Evolutionary conservation across 2,888 invertebrate species (phyloP).

Genomic region (Dolomedes plantarius): DNA sequence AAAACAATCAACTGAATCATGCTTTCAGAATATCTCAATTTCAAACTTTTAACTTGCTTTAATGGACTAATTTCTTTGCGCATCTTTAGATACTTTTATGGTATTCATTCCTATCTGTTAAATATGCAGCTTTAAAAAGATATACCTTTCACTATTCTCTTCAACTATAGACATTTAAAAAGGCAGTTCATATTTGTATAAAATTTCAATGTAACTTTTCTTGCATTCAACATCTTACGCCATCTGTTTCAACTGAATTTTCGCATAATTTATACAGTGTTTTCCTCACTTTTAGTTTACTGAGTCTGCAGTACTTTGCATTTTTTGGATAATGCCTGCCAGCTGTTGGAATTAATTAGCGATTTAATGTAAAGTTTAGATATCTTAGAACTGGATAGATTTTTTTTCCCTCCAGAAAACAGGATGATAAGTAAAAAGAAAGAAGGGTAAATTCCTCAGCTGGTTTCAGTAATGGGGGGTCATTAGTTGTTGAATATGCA

Average conservation of each 20-base stretch:
- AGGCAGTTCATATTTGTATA: not conserved
- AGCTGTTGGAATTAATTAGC: slow-evolving; percentile 30
- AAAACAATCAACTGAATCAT: too few species aligned
- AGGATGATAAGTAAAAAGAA: not conserved
- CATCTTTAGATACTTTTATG: too few species aligned
- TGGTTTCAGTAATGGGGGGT: not conserved
- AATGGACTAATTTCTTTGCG: too few species aligned
- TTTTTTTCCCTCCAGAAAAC: not conserved
- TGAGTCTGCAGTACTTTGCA: slow-evolving; percentile 18
- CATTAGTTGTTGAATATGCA: slow-evolving; percentile 12
- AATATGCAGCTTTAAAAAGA: slow-evolving; percentile 1
- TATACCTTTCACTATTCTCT: not conserved
- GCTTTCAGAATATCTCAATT: too few species aligned
- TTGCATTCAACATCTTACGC: not conserved
- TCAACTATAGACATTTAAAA: not conserved
- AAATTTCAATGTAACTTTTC: not conserved
- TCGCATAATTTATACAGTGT: slow-evolving; percentile 32
- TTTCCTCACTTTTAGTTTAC: slow-evolving; percentile 12
- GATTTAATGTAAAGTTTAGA: slow-evolving; percentile 34
- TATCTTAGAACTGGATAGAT: not conserved
- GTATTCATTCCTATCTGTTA: not conserved
- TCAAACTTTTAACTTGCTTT: too few species aligned
- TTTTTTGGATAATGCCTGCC: slow-evolving; percentile 4
- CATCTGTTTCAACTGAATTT: slow-evolving; percentile 22
- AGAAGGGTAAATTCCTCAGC: not conserved